Conservation (phyloP, 2,888 invertebrate species). For the Acronicta alni region DNA sequence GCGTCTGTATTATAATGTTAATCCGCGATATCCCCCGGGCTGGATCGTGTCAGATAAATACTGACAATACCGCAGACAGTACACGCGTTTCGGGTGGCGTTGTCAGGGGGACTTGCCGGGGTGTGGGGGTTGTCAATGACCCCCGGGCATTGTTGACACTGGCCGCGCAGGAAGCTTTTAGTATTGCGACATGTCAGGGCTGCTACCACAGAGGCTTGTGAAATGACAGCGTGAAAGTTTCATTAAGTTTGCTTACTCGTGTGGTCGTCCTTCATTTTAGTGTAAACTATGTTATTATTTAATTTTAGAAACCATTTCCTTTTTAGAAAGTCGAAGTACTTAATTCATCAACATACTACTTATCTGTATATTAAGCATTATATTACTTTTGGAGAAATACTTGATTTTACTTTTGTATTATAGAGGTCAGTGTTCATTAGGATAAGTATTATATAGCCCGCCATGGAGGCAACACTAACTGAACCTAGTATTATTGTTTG, state of each 20-base stretch:
- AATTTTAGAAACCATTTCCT: too few relatives aligned
- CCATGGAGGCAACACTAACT: background rate
- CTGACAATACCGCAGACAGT: slow-evolving; percentile 10
- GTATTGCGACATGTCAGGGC: slow-evolving; percentile 12
- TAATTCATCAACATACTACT: too few relatives aligned
- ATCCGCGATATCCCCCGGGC: slow-evolving; percentile 15
- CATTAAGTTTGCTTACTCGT: background rate
- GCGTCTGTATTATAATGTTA: slow-evolving; percentile 21
- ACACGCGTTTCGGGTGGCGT: background rate
- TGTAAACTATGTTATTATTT: background rate
- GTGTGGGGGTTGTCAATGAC: slow-evolving; percentile 9
- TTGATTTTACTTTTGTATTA: too few relatives aligned
- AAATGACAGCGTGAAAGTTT: slow-evolving; percentile 12
- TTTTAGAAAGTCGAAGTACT: too few relatives aligned
- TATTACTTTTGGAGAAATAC: too few relatives aligned
- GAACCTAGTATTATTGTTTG: background rate
- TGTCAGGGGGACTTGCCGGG: background rate
- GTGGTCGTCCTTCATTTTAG: background rate
- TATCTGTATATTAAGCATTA: too few relatives aligned
- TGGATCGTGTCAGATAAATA: slow-evolving; percentile 20
- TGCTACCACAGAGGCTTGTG: background rate
- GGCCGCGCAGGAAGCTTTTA: slow-evolving; percentile 27
- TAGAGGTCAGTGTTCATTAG: too few relatives aligned
- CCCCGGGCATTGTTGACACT: slow-evolving; percentile 16
- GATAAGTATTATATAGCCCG: too few relatives aligned